phyloP scores from a whole-genome alignment of 23 tunicate species.

The Aplidium turbinatum region DNA sequence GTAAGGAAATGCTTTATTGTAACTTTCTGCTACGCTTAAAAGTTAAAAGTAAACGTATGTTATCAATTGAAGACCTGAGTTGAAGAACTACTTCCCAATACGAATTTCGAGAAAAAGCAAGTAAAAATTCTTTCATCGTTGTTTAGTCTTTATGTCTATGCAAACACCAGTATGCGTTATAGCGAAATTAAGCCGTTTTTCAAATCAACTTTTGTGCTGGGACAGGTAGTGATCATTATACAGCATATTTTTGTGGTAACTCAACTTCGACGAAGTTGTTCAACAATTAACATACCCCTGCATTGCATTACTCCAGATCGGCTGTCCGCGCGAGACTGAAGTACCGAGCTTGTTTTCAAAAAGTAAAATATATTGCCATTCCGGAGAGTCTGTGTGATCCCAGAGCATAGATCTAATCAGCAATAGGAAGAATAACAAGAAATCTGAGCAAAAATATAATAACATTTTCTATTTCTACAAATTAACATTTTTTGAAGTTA shows the following conservation, averaged over 20 bases:
- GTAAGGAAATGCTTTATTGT: too few species aligned
- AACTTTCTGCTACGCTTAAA: too few species aligned
- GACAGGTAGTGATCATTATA: too few species aligned
- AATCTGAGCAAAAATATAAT: neutral
- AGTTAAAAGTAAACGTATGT: too few species aligned
- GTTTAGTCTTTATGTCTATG: too few species aligned
- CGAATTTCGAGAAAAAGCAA: too few species aligned
- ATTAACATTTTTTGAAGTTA: neutral
- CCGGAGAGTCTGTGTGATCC: conserved; percentile 26
- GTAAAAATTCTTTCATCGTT: too few species aligned
- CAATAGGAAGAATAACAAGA: neutral
- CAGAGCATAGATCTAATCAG: conserved; percentile 53
- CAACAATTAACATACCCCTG: conserved; percentile 20
- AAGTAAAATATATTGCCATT: conserved; percentile 57
- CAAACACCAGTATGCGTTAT: too few species aligned
- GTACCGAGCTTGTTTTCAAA: conserved; percentile 45
- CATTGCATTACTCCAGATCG: conserved; percentile 36
- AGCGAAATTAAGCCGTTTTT: too few species aligned
- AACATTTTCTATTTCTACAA: neutral
- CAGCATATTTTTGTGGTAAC: neutral
- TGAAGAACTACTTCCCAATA: too few species aligned
- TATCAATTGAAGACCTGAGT: too few species aligned
- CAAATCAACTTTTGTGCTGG: too few species aligned
- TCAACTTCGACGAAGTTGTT: neutral
- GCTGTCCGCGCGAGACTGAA: conserved; percentile 11